A percentile compares a stretch with the other conserved stretches of the same genome.
Conservation (phyloP, 2,888 invertebrate species). For the Chymomyza procnemis region DNA sequence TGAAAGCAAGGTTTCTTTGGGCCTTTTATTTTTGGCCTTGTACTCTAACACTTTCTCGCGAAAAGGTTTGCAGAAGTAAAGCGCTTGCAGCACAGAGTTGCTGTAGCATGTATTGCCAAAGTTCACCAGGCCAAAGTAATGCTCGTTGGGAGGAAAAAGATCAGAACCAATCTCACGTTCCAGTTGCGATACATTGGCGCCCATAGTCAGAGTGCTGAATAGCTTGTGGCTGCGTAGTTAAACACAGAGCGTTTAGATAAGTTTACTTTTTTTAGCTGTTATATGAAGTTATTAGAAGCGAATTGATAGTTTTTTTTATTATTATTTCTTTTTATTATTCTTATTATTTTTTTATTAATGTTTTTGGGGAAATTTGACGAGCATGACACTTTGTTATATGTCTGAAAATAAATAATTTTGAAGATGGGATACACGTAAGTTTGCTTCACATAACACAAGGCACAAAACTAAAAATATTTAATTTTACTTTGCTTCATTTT, state of each 20-base stretch:
- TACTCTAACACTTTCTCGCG: slow-evolving; percentile 99
- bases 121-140: slow-evolving; percentile 99
- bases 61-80: slow-evolving; percentile 99
- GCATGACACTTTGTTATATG: slow-evolving; percentile 45
- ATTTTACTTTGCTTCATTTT: slow-evolving; percentile 40
- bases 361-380: slow-evolving; percentile 22
- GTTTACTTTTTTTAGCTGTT: slow-evolving; percentile 24
- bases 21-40: slow-evolving; percentile 95
- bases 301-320: slow-evolving; percentile 12
- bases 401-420: slow-evolving; percentile 79
- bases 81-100: slow-evolving; percentile 98
- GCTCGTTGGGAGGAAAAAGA: slow-evolving; percentile 98
- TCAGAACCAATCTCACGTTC: slow-evolving; percentile 99
- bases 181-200: slow-evolving; percentile 99
- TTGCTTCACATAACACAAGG: slow-evolving; percentile 67
- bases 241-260: slow-evolving; percentile 52
- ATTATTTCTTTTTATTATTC: no score
- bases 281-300: not conserved
- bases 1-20: slow-evolving; percentile 97
- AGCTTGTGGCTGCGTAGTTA: slow-evolving; percentile 54
- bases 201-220: slow-evolving; percentile 80
- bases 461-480: slow-evolving; percentile 56
- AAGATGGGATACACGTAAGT: slow-evolving; percentile 78
- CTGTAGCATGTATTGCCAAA: slow-evolving; percentile 99
- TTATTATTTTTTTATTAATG: slow-evolving; percentile 16